Base-by-base conservation (phyloP, 2,888 invertebrate species). In the Latrodectus elegans region DNA sequence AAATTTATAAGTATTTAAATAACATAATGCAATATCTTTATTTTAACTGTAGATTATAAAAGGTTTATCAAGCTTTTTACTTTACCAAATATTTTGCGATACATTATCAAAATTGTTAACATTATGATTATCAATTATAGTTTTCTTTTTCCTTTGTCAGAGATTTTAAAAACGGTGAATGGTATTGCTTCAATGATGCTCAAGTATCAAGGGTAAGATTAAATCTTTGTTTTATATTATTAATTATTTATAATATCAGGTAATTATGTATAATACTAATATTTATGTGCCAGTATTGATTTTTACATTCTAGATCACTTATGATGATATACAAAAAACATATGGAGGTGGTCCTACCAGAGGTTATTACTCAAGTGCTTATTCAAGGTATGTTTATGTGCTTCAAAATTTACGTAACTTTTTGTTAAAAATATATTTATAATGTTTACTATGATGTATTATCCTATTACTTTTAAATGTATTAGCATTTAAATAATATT, bases 141-240 rank as follows among this genome's bases (percentile, higher is more conserved):
- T 38, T 38, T 38, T 38, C 38, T 38, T 38, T 52, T 67, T 60
- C 49, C 22, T 51, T 93, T 93, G 90, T 93, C 93, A 86, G 60
- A 60, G 60, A 60, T 60, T 91, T 93, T 90, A 92, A 92, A 84
- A 92, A 93, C 90, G 94, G 95, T 88, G 94, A 95, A 90, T 97
- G 97, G 97, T 95, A 95, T 91, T 96, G 96, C 91, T 97, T 97
- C 92, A 97, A 97, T 92, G 97, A 97, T 92, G 96, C 96, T 91
- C 95, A 94, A 90, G 97, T 97, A 52, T 94, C 94, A 64, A 93
- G 94, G 92, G 96, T 95, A 92, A 92, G 93, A 91, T n/a, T 38
- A 64, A 22, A 55, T 17, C 17, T 67, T 49, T 38, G 68, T 77
- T n/a, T 60, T 51, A n/a, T 76, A 3, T 10, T 52, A 12, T 22